Evolutionary conservation across 2,113 vertebrate species (phyloP).

Genomic region (Cyanoliseus patagonus): DNA sequence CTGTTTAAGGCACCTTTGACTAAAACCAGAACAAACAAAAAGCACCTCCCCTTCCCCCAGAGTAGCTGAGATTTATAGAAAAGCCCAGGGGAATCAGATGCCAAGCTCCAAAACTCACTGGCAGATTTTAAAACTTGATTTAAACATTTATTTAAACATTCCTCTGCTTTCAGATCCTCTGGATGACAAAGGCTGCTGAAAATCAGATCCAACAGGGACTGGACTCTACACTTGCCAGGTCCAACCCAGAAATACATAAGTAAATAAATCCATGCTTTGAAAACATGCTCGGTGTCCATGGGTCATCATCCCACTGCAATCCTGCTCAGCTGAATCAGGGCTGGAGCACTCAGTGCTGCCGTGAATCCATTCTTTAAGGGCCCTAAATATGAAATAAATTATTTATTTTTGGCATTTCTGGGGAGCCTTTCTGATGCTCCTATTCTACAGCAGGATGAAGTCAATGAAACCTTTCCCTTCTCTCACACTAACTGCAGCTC

Average conservation of each 20-base stretch:
- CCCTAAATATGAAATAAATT: background rate
- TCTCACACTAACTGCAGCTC: background rate
- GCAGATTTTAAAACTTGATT: background rate
- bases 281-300: background rate
- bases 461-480: background rate
- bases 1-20: background rate
- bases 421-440: background rate
- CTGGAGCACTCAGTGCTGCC: background rate
- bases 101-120: background rate
- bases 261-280: background rate
- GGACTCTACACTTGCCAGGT: background rate
- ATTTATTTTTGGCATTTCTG: background rate
- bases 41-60: background rate
- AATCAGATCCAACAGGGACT: background rate
- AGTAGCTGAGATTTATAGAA: background rate
- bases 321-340: fast-evolving
- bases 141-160: background rate
- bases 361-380: background rate
- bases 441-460: background rate
- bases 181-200: fast-evolving
- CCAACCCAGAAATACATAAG: background rate
- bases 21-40: background rate
- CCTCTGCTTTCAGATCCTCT: background rate
- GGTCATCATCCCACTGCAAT: background rate
- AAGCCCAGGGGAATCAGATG: background rate